A percentile compares a stretch with the other conserved stretches of the same genome.
Conservation (phyloP, 2,113 vertebrate species). For the Mohoua ochrocephala region DNA sequence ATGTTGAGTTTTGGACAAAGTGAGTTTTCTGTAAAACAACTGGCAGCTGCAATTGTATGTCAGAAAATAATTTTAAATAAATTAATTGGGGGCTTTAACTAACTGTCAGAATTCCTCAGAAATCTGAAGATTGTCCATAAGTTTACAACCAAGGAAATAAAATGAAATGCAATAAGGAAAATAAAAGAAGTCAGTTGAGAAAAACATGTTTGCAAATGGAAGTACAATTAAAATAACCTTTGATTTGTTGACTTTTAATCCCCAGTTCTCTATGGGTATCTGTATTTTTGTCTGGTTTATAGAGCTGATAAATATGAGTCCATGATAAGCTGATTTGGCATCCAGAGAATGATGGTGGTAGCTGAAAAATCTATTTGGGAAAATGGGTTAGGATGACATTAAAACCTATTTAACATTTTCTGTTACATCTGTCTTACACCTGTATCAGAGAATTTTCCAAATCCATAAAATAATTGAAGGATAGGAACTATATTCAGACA, state of each 20-base stretch:
- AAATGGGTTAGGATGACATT: constrained; percentile 22
- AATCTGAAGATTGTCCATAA: background rate
- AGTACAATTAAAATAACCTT: background rate
- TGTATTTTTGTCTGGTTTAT: background rate
- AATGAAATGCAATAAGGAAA: background rate
- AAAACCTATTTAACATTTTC: constrained; percentile 31
- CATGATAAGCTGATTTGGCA: background rate
- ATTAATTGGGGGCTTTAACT: background rate
- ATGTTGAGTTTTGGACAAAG: background rate
- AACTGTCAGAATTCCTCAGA: background rate
- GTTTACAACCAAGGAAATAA: background rate
- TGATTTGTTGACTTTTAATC: background rate
- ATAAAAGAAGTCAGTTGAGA: background rate
- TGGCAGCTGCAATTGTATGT: background rate
- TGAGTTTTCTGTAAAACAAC: background rate
- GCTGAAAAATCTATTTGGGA: constrained; percentile 5
- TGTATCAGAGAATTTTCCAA: constrained; percentile 43
- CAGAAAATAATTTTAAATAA: background rate
- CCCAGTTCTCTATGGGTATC: background rate
- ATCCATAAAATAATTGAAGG: constrained; percentile 49
- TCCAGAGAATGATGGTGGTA: background rate
- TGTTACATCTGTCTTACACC: constrained; percentile 48
- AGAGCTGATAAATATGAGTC: background rate
- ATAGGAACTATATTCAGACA: background rate
- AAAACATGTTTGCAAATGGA: background rate